Conservation (phyloP, 2,113 vertebrate genomes). For the Toxostoma redivivum region DNA sequence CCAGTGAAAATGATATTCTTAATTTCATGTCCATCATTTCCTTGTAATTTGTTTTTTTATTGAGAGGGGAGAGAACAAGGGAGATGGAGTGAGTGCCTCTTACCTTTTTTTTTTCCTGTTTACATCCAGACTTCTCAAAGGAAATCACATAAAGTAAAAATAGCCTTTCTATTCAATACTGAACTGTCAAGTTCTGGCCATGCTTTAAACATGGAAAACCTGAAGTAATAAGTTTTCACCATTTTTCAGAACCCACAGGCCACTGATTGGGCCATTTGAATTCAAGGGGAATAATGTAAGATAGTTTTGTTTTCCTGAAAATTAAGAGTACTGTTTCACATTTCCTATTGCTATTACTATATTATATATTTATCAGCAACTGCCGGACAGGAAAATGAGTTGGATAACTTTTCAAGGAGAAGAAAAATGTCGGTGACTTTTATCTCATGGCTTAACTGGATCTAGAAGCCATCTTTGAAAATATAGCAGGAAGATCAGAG, state of each 20-base stretch:
- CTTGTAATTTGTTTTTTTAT: neutral
- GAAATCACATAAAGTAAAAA: neutral
- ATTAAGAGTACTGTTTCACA: neutral
- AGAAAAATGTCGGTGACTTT: neutral
- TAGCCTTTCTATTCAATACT: neutral
- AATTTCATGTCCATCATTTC: neutral
- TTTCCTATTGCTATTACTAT: neutral
- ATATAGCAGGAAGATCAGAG: neutral
- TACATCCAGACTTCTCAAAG: neutral
- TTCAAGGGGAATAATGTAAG: neutral
- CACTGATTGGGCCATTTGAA: neutral
- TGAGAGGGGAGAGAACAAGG: neutral
- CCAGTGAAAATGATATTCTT: neutral
- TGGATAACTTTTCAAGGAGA: neutral
- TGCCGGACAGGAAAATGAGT: neutral
- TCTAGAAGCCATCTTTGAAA: neutral
- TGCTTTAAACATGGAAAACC: neutral
- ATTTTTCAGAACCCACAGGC: neutral
- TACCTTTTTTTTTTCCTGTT: neutral
- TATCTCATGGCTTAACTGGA: neutral
- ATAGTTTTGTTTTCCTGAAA: neutral
- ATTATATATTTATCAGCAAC: neutral
- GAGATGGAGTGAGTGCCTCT: fast-evolving
- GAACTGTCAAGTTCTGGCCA: neutral
- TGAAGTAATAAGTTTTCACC: neutral